phyloP scores from a whole-genome alignment of 1,140 invertebrate species.

The Lepidurus arcticus region DNA sequence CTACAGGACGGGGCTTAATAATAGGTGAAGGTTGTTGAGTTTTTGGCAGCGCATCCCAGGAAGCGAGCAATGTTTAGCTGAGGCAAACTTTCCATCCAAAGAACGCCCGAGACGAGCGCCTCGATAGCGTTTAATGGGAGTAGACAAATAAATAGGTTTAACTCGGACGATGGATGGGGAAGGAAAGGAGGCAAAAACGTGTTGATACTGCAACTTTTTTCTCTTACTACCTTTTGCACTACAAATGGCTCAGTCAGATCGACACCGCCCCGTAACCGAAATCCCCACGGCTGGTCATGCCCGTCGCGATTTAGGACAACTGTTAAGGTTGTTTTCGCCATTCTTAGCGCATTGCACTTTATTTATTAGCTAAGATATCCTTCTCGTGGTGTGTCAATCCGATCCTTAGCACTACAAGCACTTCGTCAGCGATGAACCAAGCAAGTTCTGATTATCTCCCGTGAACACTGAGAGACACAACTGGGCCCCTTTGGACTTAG shows the following conservation, averaged over 20 bases:
- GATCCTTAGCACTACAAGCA: not conserved
- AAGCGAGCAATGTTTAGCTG: slow-evolving; percentile 11
- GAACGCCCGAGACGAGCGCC: not conserved
- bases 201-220: slow-evolving; percentile 12
- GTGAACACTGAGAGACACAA: slow-evolving; percentile 6
- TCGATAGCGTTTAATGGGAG: slow-evolving; percentile 12
- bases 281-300: slow-evolving; percentile 75
- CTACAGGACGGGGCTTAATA: slow-evolving; percentile 15
- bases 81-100: not conserved
- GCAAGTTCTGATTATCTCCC: not conserved
- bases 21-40: not conserved
- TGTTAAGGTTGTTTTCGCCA: slow-evolving; percentile 49
- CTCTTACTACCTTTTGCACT: slow-evolving; percentile 73
- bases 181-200: not conserved
- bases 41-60: slow-evolving; percentile 20
- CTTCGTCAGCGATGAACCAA: not conserved
- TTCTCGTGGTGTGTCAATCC: not conserved
- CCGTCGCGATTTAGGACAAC: slow-evolving; percentile 69
- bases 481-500: slow-evolving; percentile 7
- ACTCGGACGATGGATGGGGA: slow-evolving; percentile 21
- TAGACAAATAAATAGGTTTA: slow-evolving; percentile 10
- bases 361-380: not conserved
- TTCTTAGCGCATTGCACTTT: slow-evolving; percentile 23
- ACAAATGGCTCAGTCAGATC: slow-evolving; percentile 83
- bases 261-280: slow-evolving; percentile 80